These are phyloP conservation scores for Sander lucioperca DNA, from an alignment of 2,113 vertebrate species.

Conservation along the genomic window DNA sequence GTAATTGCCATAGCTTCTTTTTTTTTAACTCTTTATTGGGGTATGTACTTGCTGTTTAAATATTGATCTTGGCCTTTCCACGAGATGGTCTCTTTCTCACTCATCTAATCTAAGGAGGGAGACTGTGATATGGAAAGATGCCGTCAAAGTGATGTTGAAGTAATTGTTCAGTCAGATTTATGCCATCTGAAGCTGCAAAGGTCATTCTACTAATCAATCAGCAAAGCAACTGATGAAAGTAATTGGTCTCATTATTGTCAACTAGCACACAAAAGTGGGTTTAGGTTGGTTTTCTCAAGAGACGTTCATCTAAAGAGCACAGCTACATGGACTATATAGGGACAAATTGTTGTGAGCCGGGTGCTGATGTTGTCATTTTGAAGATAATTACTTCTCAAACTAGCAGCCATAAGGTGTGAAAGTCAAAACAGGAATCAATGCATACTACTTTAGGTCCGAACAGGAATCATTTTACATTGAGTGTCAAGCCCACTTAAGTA, in stretches of 20 bases:
- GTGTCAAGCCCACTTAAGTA: constrained; percentile 14
- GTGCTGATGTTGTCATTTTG: constrained; percentile 60
- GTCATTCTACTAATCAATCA: constrained; percentile 53
- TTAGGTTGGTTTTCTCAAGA: constrained; percentile 10
- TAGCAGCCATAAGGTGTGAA: constrained; percentile 30
- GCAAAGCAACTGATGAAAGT: constrained; percentile 3
- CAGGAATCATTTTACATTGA: constrained; percentile 41
- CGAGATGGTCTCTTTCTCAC: background rate
- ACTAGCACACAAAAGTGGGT: constrained; percentile 4
- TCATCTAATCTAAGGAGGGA: background rate
- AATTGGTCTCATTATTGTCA: constrained; percentile 44
- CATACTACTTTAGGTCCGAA: constrained; percentile 28
- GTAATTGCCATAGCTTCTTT: constrained; percentile 14
- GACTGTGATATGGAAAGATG: background rate
- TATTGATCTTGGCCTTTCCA: constrained; percentile 24
- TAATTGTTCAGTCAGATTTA: constrained; percentile 32
- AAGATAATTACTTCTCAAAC: constrained; percentile 55
- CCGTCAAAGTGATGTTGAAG: constrained; percentile 9
- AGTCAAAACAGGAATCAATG: constrained; percentile 58
- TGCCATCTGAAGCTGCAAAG: constrained; percentile 34
- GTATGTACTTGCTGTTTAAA: constrained; percentile 5
- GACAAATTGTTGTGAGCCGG: constrained; percentile 44
- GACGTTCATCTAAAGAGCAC: constrained; percentile 5
- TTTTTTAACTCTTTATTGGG: background rate
- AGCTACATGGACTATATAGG: background rate